Percentiles rank a stretch among this genome's conserved stretches.
phyloP scores from a whole-genome alignment of 2,113 vertebrate species.

The Myrmecobius fasciatus region DNA sequence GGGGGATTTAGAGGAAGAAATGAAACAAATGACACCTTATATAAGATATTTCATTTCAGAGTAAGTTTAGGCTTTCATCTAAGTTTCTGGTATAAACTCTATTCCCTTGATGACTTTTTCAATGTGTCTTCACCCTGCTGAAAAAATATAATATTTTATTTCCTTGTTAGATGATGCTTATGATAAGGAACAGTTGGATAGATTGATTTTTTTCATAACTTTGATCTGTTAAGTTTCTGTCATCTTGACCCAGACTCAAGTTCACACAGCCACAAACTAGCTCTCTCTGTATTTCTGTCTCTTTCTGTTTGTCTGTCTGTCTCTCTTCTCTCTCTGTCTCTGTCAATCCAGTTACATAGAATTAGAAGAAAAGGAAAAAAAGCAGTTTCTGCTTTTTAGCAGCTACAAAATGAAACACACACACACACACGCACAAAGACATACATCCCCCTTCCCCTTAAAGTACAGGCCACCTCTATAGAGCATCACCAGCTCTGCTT shows the following conservation, averaged over 20 bases:
- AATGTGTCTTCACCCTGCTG: not conserved
- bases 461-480: not conserved
- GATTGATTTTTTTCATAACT: not conserved
- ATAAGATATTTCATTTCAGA: not conserved
- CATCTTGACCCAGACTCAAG: not conserved
- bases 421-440: not conserved
- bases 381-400: not conserved
- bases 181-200: not conserved
- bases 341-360: not conserved
- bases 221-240: not conserved
- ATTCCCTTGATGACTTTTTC: not conserved
- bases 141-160: not conserved
- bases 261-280: not conserved
- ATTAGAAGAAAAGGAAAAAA: not conserved
- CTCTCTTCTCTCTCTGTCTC: not conserved
- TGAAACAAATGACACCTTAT: not conserved
- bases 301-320: too few relatives aligned
- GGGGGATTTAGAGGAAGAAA: not conserved
- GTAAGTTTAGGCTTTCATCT: not conserved
- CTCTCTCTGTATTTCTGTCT: too few relatives aligned
- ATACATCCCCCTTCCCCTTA: not conserved
- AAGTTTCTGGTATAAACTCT: not conserved
- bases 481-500: not conserved
- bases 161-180: not conserved
- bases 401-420: not conserved